phyloP scores from a whole-genome alignment of 2,113 vertebrate genomes.

The Chaetops frenatus region DNA sequence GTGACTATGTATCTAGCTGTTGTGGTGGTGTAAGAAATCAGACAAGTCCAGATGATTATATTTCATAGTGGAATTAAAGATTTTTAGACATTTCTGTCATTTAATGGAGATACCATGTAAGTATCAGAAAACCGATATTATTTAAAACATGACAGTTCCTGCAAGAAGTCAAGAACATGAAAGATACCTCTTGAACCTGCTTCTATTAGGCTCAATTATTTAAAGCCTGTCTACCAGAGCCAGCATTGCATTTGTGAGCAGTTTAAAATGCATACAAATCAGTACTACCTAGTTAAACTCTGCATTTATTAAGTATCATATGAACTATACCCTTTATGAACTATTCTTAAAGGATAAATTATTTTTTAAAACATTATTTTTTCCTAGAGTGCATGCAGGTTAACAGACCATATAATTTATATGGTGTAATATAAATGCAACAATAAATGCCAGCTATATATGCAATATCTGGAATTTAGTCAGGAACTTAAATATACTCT shows the following conservation, averaged over 20 bases:
- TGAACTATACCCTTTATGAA: not conserved
- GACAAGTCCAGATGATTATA: not conserved
- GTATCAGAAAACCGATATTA: not conserved
- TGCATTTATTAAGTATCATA: not conserved
- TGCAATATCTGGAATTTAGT: not conserved
- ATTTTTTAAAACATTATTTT: not conserved
- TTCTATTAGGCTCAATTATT: not conserved
- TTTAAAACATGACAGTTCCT: not conserved
- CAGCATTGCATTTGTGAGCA: not conserved
- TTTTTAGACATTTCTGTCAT: not conserved
- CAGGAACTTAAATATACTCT: not conserved
- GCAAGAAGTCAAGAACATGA: not conserved
- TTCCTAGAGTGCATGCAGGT: not conserved
- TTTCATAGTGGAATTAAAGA: not conserved
- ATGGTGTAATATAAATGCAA: not conserved
- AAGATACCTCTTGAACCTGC: not conserved
- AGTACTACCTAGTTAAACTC: not conserved
- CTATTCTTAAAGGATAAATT: not conserved
- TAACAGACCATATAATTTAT: not conserved
- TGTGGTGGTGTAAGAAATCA: accelerated
- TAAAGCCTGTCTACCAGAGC: not conserved
- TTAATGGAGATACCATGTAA: not conserved
- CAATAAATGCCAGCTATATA: not conserved
- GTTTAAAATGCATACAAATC: not conserved
- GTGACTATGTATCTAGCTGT: not conserved